phyloP scores from a whole-genome alignment of 2,888 invertebrate species.

The Arrhopalites spinosus region DNA sequence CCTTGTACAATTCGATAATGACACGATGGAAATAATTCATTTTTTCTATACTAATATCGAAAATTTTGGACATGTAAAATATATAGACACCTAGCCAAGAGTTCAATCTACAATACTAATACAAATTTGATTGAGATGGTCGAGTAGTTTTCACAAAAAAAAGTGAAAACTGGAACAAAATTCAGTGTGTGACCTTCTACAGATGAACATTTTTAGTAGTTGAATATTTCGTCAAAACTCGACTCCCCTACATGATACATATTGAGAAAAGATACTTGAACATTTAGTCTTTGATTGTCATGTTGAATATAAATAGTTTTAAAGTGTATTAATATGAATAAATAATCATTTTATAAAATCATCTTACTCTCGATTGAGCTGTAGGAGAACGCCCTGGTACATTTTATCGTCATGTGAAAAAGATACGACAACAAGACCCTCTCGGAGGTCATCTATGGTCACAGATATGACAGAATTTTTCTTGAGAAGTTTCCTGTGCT shows the following conservation, averaged over 20 bases:
- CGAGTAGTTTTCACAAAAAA: background rate
- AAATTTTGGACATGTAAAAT: background rate
- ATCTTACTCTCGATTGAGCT: constrained; percentile 55
- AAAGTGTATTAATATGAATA: background rate
- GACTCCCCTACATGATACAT: background rate
- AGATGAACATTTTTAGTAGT: background rate
- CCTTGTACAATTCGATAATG: no score
- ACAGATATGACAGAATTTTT: constrained; percentile 49
- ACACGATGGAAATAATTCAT: no score
- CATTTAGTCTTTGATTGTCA: background rate
- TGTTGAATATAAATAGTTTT: background rate
- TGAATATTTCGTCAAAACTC: background rate
- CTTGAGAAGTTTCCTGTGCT: constrained; percentile 33
- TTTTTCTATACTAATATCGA: no score
- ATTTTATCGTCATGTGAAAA: constrained; percentile 48
- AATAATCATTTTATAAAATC: background rate
- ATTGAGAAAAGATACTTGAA: background rate
- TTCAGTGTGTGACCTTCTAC: background rate
- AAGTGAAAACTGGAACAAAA: background rate
- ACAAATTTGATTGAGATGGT: background rate
- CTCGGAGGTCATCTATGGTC: constrained; percentile 52
- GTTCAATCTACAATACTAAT: background rate
- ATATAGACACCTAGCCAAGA: background rate
- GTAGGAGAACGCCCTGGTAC: constrained; percentile 55
- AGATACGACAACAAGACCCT: constrained; percentile 53